Conservation (phyloP, 2,797 vertebrate genomes). For the Vireo griseus region DNA sequence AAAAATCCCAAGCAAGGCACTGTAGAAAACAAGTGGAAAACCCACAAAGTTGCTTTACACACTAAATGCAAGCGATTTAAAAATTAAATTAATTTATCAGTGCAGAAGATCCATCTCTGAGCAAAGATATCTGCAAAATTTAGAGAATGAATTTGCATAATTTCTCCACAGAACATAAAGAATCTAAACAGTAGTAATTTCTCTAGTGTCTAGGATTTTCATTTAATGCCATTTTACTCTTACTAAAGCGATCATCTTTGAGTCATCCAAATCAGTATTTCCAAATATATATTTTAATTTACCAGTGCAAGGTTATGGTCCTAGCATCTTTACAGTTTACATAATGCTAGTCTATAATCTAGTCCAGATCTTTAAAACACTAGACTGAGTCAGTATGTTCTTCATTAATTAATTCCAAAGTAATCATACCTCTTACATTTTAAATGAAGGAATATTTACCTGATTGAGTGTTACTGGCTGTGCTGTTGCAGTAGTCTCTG, state of each 20-base stretch:
- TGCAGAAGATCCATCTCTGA: background rate
- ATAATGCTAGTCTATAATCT: background rate
- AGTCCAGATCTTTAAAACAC: background rate
- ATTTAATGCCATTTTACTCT: background rate
- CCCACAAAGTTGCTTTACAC: background rate
- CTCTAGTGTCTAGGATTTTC: background rate
- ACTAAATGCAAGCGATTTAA: background rate
- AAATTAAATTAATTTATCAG: background rate
- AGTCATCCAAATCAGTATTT: background rate
- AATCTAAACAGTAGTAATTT: background rate
- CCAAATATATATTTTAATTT: background rate
- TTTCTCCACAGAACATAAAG: background rate
- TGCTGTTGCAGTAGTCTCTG: constrained; percentile 58
- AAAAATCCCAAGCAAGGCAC: background rate
- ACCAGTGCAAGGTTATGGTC: background rate
- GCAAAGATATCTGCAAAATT: background rate
- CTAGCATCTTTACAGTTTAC: background rate
- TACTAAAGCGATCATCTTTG: background rate
- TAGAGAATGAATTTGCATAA: background rate
- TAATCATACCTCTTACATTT: background rate
- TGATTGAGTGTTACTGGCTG: constrained; percentile 73
- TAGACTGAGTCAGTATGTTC: background rate
- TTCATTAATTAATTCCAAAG: background rate
- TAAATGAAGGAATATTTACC: constrained; percentile 55
- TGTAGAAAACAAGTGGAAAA: background rate